Conservation (phyloP, 2,888 invertebrate species). For the Ischnura elegans region DNA sequence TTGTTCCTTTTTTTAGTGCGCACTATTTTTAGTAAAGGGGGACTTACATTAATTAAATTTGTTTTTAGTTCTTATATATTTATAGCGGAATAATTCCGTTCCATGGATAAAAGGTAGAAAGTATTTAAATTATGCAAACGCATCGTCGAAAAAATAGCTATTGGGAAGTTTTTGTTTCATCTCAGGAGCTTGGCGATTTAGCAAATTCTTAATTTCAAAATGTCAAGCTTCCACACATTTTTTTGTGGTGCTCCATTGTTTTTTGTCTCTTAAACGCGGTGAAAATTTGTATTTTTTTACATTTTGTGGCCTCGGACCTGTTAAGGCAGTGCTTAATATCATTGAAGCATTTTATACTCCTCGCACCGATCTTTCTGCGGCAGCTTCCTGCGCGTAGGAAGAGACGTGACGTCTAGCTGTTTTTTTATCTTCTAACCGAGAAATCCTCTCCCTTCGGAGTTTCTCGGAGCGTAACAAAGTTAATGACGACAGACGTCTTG, state of each 20-base stretch:
- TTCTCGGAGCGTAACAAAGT: constrained; percentile 49
- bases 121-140: too few relatives aligned
- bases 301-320: neutral
- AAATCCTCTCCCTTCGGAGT: constrained; percentile 25
- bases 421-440: neutral
- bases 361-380: neutral
- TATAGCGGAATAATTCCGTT: too few relatives aligned
- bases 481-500: constrained; percentile 31
- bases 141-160: too few relatives aligned
- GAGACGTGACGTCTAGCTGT: neutral
- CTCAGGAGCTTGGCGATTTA: neutral
- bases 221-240: neutral
- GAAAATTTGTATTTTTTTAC: neutral
- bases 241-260: neutral
- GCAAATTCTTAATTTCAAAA: neutral
- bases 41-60: too few relatives aligned
- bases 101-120: too few relatives aligned
- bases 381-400: neutral
- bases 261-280: neutral
- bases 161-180: too few relatives aligned
- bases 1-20: too few relatives aligned
- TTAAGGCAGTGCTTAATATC: neutral
- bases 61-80: too few relatives aligned
- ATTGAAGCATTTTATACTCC: neutral
- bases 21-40: too few relatives aligned